These are phyloP conservation scores for Halcyon leucocephala DNA, from an alignment of 2,797 vertebrate genomes.

Conservation along the genomic window DNA sequence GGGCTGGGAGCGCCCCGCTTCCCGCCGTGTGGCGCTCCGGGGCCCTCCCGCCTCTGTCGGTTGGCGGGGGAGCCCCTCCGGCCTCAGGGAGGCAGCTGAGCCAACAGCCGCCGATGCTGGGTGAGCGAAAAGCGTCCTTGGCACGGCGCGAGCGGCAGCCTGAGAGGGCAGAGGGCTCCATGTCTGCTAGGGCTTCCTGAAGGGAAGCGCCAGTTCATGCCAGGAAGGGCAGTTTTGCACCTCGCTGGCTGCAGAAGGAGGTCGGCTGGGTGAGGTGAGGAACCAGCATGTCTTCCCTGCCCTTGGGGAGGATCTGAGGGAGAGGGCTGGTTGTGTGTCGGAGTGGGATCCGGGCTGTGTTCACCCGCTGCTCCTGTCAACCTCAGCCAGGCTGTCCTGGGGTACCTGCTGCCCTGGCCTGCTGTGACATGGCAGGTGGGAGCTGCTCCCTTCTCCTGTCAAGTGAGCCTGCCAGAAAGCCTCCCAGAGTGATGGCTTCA, in stretches of 20 bases:
- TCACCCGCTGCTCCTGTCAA: not conserved
- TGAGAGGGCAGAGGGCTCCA: too few relatives aligned
- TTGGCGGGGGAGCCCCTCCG: too few relatives aligned
- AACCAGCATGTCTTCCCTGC: too few relatives aligned
- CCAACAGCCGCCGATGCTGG: rapidly evolving
- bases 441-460: not conserved
- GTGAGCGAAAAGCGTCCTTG: not conserved
- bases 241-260: not conserved
- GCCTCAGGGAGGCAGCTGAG: not conserved
- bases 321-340: not conserved
- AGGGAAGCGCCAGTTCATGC: not conserved
- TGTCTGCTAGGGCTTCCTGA: not conserved
- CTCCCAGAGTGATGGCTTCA: not conserved
- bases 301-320: not conserved
- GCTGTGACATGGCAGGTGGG: not conserved
- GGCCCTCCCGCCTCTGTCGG: not conserved
- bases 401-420: rapidly evolving
- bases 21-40: too few relatives aligned
- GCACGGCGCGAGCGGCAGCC: too few relatives aligned
- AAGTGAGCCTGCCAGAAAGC: not conserved
- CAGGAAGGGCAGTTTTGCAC: not conserved
- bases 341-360: too few relatives aligned
- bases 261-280: not conserved
- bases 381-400: not conserved
- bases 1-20: too few relatives aligned